Evolutionary conservation across 2,888 invertebrate species (phyloP).

Genomic region (Acleris emargana): DNA sequence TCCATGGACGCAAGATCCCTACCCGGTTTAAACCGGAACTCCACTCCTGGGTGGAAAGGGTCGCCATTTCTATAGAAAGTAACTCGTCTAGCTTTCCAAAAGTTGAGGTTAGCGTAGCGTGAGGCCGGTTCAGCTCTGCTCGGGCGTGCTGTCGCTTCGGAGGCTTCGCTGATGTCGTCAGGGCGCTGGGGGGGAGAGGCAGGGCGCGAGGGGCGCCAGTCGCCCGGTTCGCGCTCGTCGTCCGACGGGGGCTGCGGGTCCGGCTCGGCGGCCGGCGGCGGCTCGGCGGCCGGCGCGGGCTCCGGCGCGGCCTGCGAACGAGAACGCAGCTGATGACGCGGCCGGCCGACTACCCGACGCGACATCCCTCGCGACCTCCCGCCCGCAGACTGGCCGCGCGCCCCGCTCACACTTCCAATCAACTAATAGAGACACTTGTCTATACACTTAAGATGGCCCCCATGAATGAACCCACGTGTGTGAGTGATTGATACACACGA

Average conservation of each 20-base stretch:
- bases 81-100: constrained; percentile 93
- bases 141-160: constrained; percentile 83
- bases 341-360: constrained; percentile 73
- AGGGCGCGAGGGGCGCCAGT: constrained; percentile 77
- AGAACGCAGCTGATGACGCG: constrained; percentile 70
- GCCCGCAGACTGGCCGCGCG: constrained; percentile 69
- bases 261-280: constrained; percentile 68
- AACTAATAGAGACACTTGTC: constrained; percentile 62
- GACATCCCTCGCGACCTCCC: constrained; percentile 70
- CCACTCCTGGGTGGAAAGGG: constrained; percentile 94
- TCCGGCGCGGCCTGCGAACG: constrained; percentile 76
- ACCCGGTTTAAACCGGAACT: constrained; percentile 93
- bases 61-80: constrained; percentile 97
- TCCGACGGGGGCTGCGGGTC: constrained; percentile 73
- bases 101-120: constrained; percentile 91
- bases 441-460: constrained; percentile 47
- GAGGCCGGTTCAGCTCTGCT: constrained; percentile 83
- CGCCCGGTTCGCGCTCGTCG: constrained; percentile 81
- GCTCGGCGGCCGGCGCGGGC: constrained; percentile 69
- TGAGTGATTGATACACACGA: constrained; percentile 53
- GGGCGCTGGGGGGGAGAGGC: constrained; percentile 71
- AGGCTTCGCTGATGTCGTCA: constrained; percentile 77
- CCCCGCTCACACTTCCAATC: constrained; percentile 62
- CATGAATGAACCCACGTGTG: constrained; percentile 53
- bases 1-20: constrained; percentile 94